phyloP scores from a whole-genome alignment of 2,113 vertebrate genomes.

The Varanus salvator region DNA sequence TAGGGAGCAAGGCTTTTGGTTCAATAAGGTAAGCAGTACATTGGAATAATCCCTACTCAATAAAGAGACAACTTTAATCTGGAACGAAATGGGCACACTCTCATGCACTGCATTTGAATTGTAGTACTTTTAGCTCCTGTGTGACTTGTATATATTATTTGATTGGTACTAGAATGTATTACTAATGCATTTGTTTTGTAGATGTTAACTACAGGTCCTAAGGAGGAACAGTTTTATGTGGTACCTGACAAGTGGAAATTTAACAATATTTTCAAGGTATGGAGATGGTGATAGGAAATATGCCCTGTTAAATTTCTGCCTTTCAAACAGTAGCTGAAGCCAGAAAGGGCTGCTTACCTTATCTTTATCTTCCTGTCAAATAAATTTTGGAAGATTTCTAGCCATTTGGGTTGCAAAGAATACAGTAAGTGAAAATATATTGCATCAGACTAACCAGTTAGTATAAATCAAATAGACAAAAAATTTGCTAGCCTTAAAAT shows the following conservation, averaged over 20 bases:
- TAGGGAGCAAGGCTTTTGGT: not conserved
- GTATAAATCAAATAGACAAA: not conserved
- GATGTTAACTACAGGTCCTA: no score
- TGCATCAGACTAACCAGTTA: not conserved
- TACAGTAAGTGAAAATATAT: not conserved
- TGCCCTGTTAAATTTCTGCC: not conserved
- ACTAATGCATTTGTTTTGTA: no score
- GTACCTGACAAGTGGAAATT: not conserved
- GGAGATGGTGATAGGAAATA: not conserved
- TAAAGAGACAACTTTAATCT: not conserved
- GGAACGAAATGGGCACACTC: not conserved
- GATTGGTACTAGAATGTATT: no score
- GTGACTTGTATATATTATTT: no score
- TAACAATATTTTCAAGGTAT: not conserved
- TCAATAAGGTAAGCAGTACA: not conserved
- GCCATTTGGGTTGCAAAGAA: not conserved
- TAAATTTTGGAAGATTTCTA: not conserved
- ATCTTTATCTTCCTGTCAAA: not conserved
- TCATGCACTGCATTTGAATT: no score
- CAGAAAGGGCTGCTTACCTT: not conserved
- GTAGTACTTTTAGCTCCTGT: no score
- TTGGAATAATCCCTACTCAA: not conserved
- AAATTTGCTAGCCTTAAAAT: not conserved
- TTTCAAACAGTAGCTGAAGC: not conserved
- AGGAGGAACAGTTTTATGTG: no score